Base-by-base conservation (phyloP, 2,888 invertebrate genomes). In the Hyposoter dolosus region DNA sequence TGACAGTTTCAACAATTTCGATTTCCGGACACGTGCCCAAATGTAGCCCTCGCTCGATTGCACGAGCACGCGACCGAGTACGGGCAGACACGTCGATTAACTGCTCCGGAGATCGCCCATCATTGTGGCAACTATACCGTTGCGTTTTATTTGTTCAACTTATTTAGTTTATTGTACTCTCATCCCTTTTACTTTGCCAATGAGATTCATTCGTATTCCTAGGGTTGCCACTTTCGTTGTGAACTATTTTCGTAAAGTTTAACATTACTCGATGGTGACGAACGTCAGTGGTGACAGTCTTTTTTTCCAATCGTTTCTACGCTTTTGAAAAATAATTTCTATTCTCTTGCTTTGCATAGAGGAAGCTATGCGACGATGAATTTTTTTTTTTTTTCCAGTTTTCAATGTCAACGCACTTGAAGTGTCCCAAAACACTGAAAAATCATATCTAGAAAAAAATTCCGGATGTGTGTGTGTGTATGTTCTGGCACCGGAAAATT, bases 51-150 rank as follows among this genome's bases (percentile, higher is more conserved):
- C 35, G 43, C 17, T 78, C 40, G 43, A 65, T 15, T 68, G 45
- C 40, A 72, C 63, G 17, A 69, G 63, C 71, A 72, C 76, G 81
- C 45, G 81, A 77, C 65, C 40, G 35, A 72, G 84, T 56, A 71
- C 71, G 80, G 66, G 71, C 76, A 72, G 71, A 47, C 81, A 77
- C 81, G 81, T 80, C 79, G 87, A 77, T 87, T 83, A 81, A 85
- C 83, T 83, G 68, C 74, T 87, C 43, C 40, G 74, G 68, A 35
- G 80, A 60, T 77, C 50, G 60, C 56, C 43, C 53, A 10, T 45
- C 69, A 19, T 74, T 82, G 53, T 65, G 76, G 72, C 60, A 74
- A 71, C 72, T 72, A 60, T 84, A n/a, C n/a, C 72, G 72, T 69
- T 68, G 19, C 15, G 9, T 68, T 76, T 72, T 69, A 82, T 63